These are phyloP conservation scores for Apotomis turbidana DNA, from an alignment of 2,888 invertebrate genomes.

Conservation along the genomic window DNA sequence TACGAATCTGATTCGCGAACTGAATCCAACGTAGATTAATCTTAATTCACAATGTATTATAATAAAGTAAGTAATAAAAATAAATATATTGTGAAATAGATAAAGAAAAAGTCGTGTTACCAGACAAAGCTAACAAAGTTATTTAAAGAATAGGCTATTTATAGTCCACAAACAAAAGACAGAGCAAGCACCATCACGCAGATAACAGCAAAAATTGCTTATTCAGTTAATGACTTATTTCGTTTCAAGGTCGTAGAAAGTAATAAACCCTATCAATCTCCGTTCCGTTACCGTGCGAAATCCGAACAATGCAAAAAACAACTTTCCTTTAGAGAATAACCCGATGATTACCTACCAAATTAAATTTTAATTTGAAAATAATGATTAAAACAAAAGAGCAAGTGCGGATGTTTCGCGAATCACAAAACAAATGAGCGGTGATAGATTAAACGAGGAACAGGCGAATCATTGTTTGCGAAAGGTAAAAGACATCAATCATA, in stretches of 20 bases:
- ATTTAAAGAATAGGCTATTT: not conserved
- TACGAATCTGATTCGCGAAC: too few relatives aligned
- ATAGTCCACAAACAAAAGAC: not conserved
- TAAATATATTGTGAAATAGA: not conserved
- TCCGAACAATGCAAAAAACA: conserved; percentile 57
- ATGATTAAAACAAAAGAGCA: conserved; percentile 37
- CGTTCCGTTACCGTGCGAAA: conserved; percentile 60
- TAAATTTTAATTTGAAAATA: conserved; percentile 48
- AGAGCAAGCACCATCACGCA: conserved; percentile 11
- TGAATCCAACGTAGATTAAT: too few relatives aligned
- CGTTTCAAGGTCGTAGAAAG: conserved; percentile 59
- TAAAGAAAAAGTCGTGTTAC: not conserved
- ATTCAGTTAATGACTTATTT: conserved; percentile 57
- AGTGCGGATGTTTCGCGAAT: conserved; percentile 39
- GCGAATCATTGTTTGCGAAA: conserved; percentile 40
- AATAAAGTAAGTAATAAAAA: too few relatives aligned
- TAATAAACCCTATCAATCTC: conserved; percentile 53
- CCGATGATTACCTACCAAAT: conserved; percentile 47
- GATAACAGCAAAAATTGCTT: conserved; percentile 23
- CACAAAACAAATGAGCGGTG: conserved; percentile 34
- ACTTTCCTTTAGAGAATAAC: conserved; percentile 56
- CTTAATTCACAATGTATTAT: too few relatives aligned
- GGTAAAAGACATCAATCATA: conserved; percentile 47
- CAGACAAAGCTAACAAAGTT: not conserved
- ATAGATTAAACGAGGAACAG: conserved; percentile 32